Base-by-base conservation (phyloP, 2,888 invertebrate species). In the Diloba caeruleocephala region DNA sequence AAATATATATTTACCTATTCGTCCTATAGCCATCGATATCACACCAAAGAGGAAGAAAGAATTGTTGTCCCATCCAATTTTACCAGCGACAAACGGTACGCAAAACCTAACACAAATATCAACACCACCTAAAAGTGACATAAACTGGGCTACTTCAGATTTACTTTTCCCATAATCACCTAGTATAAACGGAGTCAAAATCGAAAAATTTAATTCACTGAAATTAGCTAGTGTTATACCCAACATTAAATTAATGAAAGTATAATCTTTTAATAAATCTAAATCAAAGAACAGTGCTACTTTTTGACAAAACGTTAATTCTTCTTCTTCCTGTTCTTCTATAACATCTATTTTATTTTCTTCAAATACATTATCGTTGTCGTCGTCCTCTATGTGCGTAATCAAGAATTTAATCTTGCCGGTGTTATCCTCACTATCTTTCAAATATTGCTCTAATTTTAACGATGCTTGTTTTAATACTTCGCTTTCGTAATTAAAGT, bases 151-250 rank as follows among this genome's bases (percentile, higher is more conserved):
- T 0, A 95, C 95, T 84, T 96, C 90, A 2, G 90, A 72, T 68
- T 94, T 94, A 0, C 85, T 85, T 69, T 95, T 94, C 0, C 95
- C 94, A 71, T 95, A 96, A 72, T 96, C 96, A 12, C 93, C 94
- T n/a, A 96, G 85, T 66, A 96, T 96, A 61, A 96, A 96, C 0
- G 96, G 96, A 0, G 96, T 96, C 38, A 96, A 76, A 38, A 96
- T 94, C 1, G 96, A 96, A 78, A 96, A 96, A 79, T 96, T 96
- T 4, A 96, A 72, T 81, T 96, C 96, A 3, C 95, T 95, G 71
- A 96, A 96, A 75, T 95, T 95, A 0, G 96, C 96, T 28, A 96
- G 87, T 0, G 96, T 96, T 37, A 96, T 90, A 0, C 96, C 96
- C 44, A 96, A 78, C 93, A 96, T 96, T 9, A 96, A 88, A 72